Base-by-base conservation (phyloP, 2,113 vertebrate genomes). In the Notarius quadriscutis region DNA sequence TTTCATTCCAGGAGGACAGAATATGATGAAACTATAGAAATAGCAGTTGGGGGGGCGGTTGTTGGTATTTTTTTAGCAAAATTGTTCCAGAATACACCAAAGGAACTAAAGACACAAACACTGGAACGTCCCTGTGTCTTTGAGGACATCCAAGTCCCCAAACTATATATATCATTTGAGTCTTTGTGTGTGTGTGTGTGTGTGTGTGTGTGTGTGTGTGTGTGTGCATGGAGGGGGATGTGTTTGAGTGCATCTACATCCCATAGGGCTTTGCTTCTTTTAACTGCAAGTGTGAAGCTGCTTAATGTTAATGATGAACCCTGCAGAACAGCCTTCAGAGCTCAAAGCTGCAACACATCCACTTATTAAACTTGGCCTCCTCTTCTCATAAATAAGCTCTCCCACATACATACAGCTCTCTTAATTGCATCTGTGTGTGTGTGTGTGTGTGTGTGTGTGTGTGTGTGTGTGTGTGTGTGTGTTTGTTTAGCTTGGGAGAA, bases 1-100 rank as follows among this genome's bases (percentile, higher is more conserved):
- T 81, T 87, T 89, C 69, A 87, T 90, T 34, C 62, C 50, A 27
- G 65, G 62, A 81, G 84, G 67, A 84, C 78, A 82, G 65, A 78
- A 60, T 78, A 20, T 58, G 74, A 53, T 65, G 41, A 41, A 41
- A 41, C 41, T 41, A 41, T 41, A 34, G 57, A 81, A 69, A 41
- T 41, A 41, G 41, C 41, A 0, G 34, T 3, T 41, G 41, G 41
- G 41, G 34, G 41, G 3, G 30, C 30, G 30, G 30, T 30, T 30
- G 41, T 41, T 51, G 20, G 20, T 30, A 69, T 27, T 69, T 30
- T 69, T 34, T 41, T 41, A 25, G 18, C 14, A 48, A 72, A 72
- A 72, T 72, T 25, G 8, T 25, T 50, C 10, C 50, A n/a, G 0
- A 78, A 15, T 27, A 27, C 12, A 55, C 20, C 20, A 55, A 55